phyloP scores from a whole-genome alignment of 2,888 invertebrate genomes.

The Chironomus riparius region DNA sequence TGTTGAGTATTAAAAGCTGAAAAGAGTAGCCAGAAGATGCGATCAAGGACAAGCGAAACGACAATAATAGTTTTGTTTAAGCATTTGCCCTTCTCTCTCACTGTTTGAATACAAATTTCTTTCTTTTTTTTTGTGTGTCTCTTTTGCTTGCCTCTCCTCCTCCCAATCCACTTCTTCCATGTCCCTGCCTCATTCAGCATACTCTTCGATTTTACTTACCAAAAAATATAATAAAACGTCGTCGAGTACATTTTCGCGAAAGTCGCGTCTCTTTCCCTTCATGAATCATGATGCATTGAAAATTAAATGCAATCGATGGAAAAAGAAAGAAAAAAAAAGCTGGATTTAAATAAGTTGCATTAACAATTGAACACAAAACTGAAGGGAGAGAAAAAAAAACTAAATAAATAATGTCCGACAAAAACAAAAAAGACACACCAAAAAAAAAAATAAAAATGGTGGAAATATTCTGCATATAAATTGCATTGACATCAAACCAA shows the following conservation, averaged over 20 bases:
- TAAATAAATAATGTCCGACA: conserved; percentile 21
- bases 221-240: background rate
- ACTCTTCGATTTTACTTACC: background rate
- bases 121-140: background rate
- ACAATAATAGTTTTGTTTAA: background rate
- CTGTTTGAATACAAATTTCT: too few relatives aligned
- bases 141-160: too few relatives aligned
- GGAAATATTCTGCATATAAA: conserved; percentile 19
- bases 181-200: too few relatives aligned
- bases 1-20: background rate
- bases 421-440: conserved; percentile 18
- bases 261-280: background rate
- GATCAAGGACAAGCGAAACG: background rate
- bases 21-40: background rate
- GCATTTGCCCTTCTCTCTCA: too few relatives aligned
- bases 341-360: conserved; percentile 14
- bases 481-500: conserved; percentile 11
- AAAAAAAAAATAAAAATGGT: background rate
- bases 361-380: conserved; percentile 16
- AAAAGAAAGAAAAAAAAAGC: background rate
- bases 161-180: too few relatives aligned
- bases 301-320: conserved; percentile 13
- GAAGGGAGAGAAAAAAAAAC: conserved; percentile 1
- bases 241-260: background rate
- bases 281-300: conserved; percentile 5